These are phyloP conservation scores for Leptinotarsa juncta DNA, from an alignment of 2,888 invertebrate species.

Conservation along the genomic window DNA sequence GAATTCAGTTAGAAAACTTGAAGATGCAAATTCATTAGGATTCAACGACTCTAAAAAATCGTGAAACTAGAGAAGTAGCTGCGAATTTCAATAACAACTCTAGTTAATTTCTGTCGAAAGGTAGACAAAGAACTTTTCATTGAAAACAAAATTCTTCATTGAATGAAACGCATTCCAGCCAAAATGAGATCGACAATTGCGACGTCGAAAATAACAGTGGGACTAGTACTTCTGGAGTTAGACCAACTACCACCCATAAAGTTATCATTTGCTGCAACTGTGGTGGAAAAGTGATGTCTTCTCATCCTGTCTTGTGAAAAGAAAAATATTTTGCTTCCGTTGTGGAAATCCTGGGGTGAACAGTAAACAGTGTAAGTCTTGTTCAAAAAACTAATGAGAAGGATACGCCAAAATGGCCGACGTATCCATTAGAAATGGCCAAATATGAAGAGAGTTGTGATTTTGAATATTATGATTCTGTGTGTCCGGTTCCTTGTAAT, in stretches of 20 bases:
- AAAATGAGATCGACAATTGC: background rate
- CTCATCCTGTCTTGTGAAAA: slow-evolving; percentile 19
- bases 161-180: background rate
- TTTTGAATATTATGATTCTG: background rate
- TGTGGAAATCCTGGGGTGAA: slow-evolving; percentile 35
- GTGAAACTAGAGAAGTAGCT: slow-evolving; percentile 4
- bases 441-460: background rate
- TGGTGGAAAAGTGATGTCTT: slow-evolving; percentile 22
- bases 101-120: background rate
- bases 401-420: background rate
- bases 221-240: background rate
- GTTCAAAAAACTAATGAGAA: slow-evolving; percentile 18
- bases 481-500: too few species aligned
- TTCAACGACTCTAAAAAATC: slow-evolving; percentile 1
- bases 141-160: background rate
- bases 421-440: slow-evolving; percentile 13
- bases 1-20: slow-evolving; percentile 10
- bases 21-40: slow-evolving; percentile 2
- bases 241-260: background rate
- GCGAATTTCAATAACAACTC: slow-evolving; percentile 2
- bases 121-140: background rate
- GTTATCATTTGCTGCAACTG: slow-evolving; percentile 10
- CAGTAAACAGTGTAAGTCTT: slow-evolving; percentile 27
- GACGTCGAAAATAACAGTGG: background rate
- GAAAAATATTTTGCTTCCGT: slow-evolving; percentile 35